Percentiles rank a stretch among this genome's conserved stretches.
phyloP scores from a whole-genome alignment of 1,140 invertebrate species.

The Zaprionus tsacasi region DNA sequence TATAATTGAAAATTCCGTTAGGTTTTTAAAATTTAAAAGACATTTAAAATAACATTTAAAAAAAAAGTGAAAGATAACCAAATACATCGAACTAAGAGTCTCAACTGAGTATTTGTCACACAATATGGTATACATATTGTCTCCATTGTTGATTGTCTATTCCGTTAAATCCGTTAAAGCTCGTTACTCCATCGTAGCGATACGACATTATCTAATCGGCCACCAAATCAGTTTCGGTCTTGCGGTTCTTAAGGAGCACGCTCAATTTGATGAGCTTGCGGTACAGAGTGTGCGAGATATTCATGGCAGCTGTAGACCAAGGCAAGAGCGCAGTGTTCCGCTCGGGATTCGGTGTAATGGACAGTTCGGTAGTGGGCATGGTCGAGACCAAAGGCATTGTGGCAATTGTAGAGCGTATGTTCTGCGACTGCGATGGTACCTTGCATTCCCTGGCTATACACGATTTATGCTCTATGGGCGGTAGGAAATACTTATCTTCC shows the following conservation, averaged over 20 bases:
- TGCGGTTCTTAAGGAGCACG: background rate
- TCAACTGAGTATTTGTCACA: background rate
- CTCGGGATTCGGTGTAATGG: background rate
- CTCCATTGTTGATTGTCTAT: background rate
- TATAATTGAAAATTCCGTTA: background rate
- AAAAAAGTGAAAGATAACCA: background rate
- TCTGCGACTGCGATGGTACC: slow-evolving; percentile 26
- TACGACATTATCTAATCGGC: background rate
- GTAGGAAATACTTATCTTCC: slow-evolving; percentile 85
- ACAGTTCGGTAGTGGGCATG: background rate
- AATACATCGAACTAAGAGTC: background rate
- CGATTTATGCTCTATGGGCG: background rate
- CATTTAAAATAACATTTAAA: background rate
- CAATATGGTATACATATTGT: background rate
- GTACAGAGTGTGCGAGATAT: background rate
- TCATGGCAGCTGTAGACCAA: background rate
- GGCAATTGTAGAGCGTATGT: slow-evolving; percentile 2
- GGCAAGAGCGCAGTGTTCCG: background rate
- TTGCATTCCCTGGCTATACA: background rate
- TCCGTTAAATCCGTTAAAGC: background rate
- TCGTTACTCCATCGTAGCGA: background rate
- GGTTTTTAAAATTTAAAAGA: background rate
- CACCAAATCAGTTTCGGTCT: background rate
- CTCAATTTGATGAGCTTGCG: background rate
- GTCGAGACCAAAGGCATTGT: too few species aligned